Evolutionary conservation across 2,888 invertebrate genomes (phyloP), one percentile per base, ranked within the genome.

Genomic region (Eristalis pertinax): DNA sequence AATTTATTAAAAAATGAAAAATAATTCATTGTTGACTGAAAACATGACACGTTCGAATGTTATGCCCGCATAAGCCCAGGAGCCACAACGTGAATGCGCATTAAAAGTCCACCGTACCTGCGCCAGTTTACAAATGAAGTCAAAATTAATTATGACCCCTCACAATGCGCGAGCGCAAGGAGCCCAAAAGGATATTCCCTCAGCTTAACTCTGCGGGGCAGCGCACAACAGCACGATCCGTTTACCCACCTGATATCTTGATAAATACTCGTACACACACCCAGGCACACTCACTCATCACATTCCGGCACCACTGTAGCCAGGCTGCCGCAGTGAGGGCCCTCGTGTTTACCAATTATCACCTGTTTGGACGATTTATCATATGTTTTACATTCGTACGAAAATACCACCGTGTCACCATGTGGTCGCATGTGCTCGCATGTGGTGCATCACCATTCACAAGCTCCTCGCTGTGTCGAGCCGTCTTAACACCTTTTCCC

Each of bases 1-100:
- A 84, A 84, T 79, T 80, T 81, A 86, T 89, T 75, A 84, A 87
- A 68, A 84, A 88, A 88, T 89, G 85, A 81, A 89, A 84, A 89
- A 90, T 90, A 90, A 90, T 90, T 89, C 89, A 89, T 89, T 89
- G 89, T 88, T 89, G 90, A 89, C 89, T 88, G 88, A 84, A 89
- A 90, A 90, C 90, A 90, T 90, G 90, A 90, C 90, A 89, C 87
- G 86, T 74, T 77, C 88, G 79, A 88, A 82, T 89, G 89, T 88
- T 89, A 89, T 88, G 63, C 82, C 83, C 87, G 64, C 81, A 77
- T 85, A 89, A 88, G 89, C 85, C 89, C 89, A 82, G 88, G 68
- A 89, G 89, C 85, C 80, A 82, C 63, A 77, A 65, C 67, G 76
- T 81, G 89, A 89, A 89, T 85, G 89, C 77, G 80, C 88, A 88